These are phyloP conservation scores for Thalpophila matura DNA, from an alignment of 2,888 invertebrate species.

Conservation along the genomic window DNA sequence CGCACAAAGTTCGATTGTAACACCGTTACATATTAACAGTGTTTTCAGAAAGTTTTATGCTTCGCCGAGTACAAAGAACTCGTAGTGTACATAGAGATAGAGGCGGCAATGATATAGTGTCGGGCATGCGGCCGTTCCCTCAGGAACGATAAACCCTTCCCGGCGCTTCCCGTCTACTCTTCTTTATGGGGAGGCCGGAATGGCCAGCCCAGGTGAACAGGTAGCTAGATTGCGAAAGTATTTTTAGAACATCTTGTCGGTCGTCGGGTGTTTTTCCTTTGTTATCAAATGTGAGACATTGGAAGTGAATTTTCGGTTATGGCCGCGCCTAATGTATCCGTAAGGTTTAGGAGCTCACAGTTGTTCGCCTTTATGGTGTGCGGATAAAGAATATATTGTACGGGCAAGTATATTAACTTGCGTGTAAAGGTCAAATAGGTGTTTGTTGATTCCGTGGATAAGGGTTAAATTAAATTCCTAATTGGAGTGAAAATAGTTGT, in stretches of 20 bases:
- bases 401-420: conserved; percentile 51
- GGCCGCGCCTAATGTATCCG: conserved; percentile 79
- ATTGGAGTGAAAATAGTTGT: conserved; percentile 54
- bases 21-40: conserved; percentile 75
- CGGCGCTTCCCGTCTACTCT: conserved; percentile 88
- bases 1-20: conserved; percentile 62
- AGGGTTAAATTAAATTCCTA: conserved; percentile 58
- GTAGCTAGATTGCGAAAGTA: conserved; percentile 89
- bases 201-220: conserved; percentile 89
- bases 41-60: conserved; percentile 81
- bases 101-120: conserved; percentile 90
- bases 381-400: conserved; percentile 66
- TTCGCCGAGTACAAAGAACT: conserved; percentile 80
- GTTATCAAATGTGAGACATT: conserved; percentile 88
- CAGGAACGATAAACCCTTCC: conserved; percentile 90
- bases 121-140: conserved; percentile 87
- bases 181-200: conserved; percentile 90
- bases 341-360: conserved; percentile 70
- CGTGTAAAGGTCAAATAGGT: conserved; percentile 54
- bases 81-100: conserved; percentile 83
- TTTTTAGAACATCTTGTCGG: conserved; percentile 90
- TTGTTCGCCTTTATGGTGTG: conserved; percentile 72
- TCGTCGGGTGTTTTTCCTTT: conserved; percentile 89
- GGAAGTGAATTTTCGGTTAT: conserved; percentile 82
- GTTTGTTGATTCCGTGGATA: conserved; percentile 57